These are phyloP conservation scores for Cherax destructor DNA, from an alignment of 1,140 invertebrate genomes.

Conservation along the genomic window DNA sequence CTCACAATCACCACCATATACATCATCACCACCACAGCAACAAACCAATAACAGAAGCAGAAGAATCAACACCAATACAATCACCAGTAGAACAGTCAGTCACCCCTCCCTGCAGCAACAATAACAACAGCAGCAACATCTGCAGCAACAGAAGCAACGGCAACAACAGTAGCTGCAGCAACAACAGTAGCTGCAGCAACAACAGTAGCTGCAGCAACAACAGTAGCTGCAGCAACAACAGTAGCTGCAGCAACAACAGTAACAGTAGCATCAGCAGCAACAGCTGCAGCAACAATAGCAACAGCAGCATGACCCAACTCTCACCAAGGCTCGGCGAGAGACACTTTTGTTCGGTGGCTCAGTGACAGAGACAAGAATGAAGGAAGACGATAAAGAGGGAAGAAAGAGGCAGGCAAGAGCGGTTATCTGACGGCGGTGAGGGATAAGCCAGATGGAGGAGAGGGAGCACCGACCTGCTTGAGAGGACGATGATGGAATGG, in stretches of 20 bases:
- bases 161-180: no score
- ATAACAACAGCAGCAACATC: background rate
- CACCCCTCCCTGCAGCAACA: background rate
- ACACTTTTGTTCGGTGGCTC: background rate
- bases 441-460: background rate
- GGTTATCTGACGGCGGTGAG: background rate
- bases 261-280: no score
- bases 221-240: no score
- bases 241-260: no score
- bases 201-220: no score
- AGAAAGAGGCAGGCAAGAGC: background rate
- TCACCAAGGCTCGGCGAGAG: no score
- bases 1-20: no score
- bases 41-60: background rate
- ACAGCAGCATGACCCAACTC: no score
- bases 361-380: background rate
- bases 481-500: background rate
- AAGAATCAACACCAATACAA: background rate
- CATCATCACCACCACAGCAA: background rate
- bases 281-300: no score
- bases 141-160: background rate
- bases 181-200: no score
- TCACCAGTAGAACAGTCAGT: background rate
- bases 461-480: background rate
- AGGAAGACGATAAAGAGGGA: background rate